phyloP scores from a whole-genome alignment of 53 echinoderm and acorn worm species.

The Apostichopus leukothele region DNA sequence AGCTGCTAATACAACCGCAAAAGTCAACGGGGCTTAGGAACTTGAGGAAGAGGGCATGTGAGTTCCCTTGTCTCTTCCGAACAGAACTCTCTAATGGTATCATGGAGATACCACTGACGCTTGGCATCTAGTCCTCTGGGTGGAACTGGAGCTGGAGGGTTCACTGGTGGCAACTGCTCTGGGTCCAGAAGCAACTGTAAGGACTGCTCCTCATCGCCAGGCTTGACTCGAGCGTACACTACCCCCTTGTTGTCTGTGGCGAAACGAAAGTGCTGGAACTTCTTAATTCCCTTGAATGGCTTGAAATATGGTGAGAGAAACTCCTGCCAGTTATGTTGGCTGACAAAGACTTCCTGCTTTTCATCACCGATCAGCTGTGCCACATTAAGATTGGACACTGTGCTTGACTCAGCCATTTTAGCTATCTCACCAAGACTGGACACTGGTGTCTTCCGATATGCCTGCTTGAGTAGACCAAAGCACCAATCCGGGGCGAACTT shows the following conservation, averaged over 20 bases:
- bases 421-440: no score
- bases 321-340: conserved; percentile 38
- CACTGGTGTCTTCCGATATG: no score
- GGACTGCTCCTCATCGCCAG: not conserved
- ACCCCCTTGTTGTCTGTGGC: conserved; percentile 2
- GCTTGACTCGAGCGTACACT: not conserved
- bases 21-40: not conserved
- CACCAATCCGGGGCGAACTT: no score
- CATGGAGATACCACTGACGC: conserved; percentile 35
- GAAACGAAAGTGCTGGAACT: conserved; percentile 47
- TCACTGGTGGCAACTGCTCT: not conserved
- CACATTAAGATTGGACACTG: conserved; percentile 30
- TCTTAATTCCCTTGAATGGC: conserved; percentile 44
- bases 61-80: not conserved
- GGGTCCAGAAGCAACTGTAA: not conserved
- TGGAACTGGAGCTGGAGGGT: not conserved
- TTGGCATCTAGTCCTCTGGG: conserved; percentile 13
- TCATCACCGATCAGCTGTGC: conserved; percentile 52
- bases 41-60: conserved; percentile 12
- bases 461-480: no score
- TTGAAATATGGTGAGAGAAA: conserved; percentile 44
- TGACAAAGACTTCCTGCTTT: conserved; percentile 4
- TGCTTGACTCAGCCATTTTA: conserved; percentile 27
- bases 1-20: not conserved
- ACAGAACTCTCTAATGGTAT: conserved; percentile 28